Evolutionary conservation across 2,797 vertebrate genomes (phyloP).

Genomic region (Cyprinella venusta): DNA sequence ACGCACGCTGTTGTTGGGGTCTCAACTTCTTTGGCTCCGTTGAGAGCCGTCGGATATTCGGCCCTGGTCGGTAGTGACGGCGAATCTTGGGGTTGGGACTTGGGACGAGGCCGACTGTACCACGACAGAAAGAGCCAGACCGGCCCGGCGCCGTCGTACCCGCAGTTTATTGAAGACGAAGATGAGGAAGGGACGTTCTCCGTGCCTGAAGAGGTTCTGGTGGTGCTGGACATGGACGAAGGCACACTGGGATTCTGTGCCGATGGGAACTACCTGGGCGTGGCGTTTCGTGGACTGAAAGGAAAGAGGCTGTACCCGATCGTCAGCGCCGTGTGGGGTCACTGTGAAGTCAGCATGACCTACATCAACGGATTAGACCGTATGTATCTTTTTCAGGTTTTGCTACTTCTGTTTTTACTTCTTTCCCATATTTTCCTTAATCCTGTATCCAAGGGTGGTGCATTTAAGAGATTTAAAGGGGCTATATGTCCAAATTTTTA

Average conservation of each 20-base stretch:
- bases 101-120: conserved; percentile 95
- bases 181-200: conserved; percentile 78
- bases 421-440: neutral
- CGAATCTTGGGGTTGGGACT: conserved; percentile 98
- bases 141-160: conserved; percentile 85
- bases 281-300: conserved; percentile 95
- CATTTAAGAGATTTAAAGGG: too few relatives aligned
- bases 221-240: conserved; percentile 98
- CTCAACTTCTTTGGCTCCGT: conserved; percentile 85
- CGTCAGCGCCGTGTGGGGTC: conserved; percentile 98
- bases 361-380: conserved; percentile 98
- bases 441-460: neutral
- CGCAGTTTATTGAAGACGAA: conserved; percentile 35
- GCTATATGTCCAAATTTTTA: neutral
- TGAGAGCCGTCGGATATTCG: conserved; percentile 96
- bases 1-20: conserved; percentile 95
- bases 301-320: conserved; percentile 96
- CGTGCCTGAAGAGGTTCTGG: conserved; percentile 92
- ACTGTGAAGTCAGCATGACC: conserved; percentile 98
- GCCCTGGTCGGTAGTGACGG: conserved; percentile 91
- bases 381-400: conserved; percentile 77
- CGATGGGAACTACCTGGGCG: conserved; percentile 94
- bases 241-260: conserved; percentile 97
- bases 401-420: neutral
- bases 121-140: conserved; percentile 92